Conservation (phyloP, 2,888 invertebrate species). For the Myopa testacea region DNA sequence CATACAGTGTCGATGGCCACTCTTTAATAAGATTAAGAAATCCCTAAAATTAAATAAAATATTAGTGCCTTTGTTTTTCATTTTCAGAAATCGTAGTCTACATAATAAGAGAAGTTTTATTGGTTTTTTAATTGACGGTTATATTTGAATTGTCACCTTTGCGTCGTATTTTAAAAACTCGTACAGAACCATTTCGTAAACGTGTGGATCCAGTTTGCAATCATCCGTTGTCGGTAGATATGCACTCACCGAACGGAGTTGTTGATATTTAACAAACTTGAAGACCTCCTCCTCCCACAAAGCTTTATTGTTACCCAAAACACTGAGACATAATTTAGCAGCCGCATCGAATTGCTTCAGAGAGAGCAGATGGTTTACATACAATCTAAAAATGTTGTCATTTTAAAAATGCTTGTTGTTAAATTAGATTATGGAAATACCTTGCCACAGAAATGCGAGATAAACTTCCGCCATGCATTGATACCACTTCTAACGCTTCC, state of each 20-base stretch:
- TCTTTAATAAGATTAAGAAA: constrained; percentile 87
- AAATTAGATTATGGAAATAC: constrained; percentile 49
- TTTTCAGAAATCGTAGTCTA: not conserved
- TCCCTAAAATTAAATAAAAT: constrained; percentile 70
- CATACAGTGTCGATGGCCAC: constrained; percentile 88
- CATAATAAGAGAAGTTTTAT: constrained; percentile 4
- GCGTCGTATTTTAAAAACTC: constrained; percentile 90
- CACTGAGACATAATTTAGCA: constrained; percentile 85
- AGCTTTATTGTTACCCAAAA: constrained; percentile 83
- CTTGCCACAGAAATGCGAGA: constrained; percentile 61
- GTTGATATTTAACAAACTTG: constrained; percentile 87
- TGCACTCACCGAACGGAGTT: constrained; percentile 81
- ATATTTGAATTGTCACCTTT: constrained; percentile 46
- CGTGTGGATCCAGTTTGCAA: constrained; percentile 80
- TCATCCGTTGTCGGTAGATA: constrained; percentile 83
- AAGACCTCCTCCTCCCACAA: constrained; percentile 93
- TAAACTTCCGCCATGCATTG: constrained; percentile 73
- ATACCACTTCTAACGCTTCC: constrained; percentile 86
- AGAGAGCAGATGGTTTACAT: constrained; percentile 83
- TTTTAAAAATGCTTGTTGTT: not conserved
- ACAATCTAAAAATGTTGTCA: constrained; percentile 69
- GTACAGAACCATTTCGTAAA: constrained; percentile 94
- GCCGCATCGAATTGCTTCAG: constrained; percentile 82
- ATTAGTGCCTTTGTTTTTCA: too few relatives aligned
- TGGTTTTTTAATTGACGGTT: constrained; percentile 61